These are phyloP conservation scores for Callyntrura sp. DNA, from an alignment of 2,888 invertebrate genomes.

Conservation along the genomic window DNA sequence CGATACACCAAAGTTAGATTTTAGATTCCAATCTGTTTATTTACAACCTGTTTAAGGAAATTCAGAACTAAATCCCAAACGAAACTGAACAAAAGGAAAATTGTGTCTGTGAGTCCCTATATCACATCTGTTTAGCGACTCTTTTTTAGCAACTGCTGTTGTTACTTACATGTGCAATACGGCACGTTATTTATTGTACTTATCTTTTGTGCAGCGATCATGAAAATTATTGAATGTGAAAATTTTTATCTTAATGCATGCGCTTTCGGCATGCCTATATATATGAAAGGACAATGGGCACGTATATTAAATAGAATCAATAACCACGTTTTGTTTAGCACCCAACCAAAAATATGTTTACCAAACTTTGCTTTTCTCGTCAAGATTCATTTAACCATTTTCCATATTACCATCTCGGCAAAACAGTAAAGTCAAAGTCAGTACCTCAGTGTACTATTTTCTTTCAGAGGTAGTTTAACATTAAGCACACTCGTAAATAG, in stretches of 20 bases:
- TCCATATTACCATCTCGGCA: slow-evolving; percentile 16
- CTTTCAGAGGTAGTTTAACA: background rate
- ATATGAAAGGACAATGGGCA: background rate
- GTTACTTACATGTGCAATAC: too few relatives aligned
- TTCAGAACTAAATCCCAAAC: too few relatives aligned
- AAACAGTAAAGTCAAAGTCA: background rate
- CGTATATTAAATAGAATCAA: slow-evolving; percentile 15
- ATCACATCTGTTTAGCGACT: too few relatives aligned
- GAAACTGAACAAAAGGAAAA: too few relatives aligned
- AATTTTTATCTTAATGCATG: background rate
- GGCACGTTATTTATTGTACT: background rate
- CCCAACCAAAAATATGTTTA: slow-evolving; percentile 14
- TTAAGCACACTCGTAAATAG: background rate
- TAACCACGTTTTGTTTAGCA: slow-evolving; percentile 37
- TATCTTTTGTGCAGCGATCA: background rate
- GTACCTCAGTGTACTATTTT: background rate
- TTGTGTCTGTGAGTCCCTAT: too few relatives aligned
- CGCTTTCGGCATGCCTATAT: background rate
- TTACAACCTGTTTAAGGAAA: too few relatives aligned
- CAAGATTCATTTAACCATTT: background rate
- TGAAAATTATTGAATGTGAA: slow-evolving; percentile 7
- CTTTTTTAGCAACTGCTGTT: too few relatives aligned
- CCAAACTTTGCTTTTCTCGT: background rate
- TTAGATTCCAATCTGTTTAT: too few relatives aligned
- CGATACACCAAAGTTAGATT: too few relatives aligned